These are phyloP conservation scores for Schizothorax lantsangensis DNA, from an alignment of 2,797 vertebrate species.

Conservation along the genomic window DNA sequence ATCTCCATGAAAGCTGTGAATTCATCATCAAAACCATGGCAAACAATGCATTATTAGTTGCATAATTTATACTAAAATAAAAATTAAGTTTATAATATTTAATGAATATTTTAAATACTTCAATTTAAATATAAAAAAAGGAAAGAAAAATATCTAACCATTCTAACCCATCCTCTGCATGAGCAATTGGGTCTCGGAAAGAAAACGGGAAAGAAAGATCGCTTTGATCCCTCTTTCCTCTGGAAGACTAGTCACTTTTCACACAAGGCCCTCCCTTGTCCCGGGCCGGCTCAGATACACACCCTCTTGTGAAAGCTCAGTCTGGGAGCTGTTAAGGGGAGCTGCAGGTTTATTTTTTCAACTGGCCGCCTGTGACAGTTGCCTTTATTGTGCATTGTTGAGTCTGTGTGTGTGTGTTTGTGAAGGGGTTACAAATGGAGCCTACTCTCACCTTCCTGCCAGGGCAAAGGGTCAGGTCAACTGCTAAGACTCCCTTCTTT, in stretches of 20 bases:
- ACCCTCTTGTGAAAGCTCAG: constrained; percentile 51
- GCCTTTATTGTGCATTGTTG: constrained; percentile 94
- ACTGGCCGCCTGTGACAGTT: constrained; percentile 85
- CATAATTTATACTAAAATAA: neutral
- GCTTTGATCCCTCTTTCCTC: constrained; percentile 70
- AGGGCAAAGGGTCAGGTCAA: constrained; percentile 81
- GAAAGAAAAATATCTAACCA: too few relatives aligned
- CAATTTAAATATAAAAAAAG: neutral
- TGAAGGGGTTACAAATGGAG: constrained; percentile 85
- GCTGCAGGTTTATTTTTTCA: constrained; percentile 86
- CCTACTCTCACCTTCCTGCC: constrained; percentile 84
- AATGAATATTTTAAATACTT: neutral
- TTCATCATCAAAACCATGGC: neutral
- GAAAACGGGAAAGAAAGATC: constrained; percentile 64
- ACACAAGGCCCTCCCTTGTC: constrained; percentile 88
- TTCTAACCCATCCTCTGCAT: neutral
- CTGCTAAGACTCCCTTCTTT: constrained; percentile 62
- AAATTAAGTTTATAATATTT: neutral
- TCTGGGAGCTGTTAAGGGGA: constrained; percentile 85
- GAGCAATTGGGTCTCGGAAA: neutral
- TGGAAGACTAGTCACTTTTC: constrained; percentile 80
- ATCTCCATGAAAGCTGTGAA: neutral
- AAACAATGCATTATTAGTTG: neutral
- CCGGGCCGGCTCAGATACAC: constrained; percentile 77
- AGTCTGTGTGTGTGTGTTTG: constrained; percentile 63